Base-by-base conservation (phyloP, 1,140 invertebrate species). In the Drosophila tani region DNA sequence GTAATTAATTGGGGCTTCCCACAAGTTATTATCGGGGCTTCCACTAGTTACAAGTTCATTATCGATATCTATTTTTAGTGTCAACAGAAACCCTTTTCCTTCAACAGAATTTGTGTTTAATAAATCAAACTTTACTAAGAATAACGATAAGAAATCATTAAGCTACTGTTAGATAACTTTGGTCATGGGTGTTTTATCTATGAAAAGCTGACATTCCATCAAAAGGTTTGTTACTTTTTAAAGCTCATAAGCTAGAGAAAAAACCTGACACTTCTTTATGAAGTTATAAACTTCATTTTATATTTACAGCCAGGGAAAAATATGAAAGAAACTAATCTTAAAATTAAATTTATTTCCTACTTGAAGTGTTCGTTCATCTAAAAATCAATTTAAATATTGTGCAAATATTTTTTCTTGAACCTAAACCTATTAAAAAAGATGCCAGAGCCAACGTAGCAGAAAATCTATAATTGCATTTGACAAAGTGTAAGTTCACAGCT, bases 1-100 rank as follows among this genome's bases (percentile, higher is more conserved):
- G 11, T 41, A 76, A 75, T 67, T 66, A 46, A 76, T 27, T 50
- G 46, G 46, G 71, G 73, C 71, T 75, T 66, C 74, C 43, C 59
- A 19, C 24, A 19, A 53, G 27, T 50, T 62, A 21, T 60, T 17
- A 27, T 29, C 17, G 57, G 41, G 46, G 51, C 32, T 53, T 53
- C 29, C 3, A 8, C 9, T 29, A 11, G 8, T 9, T n/a, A n/a
- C 47, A 40, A 62, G 35, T 58, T 67, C 19, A 76, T 32, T 66
- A 51, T 41, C 50, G 12, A 53, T 12, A 24, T 35, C 19, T 76
- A 59, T 75, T 58, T 46, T 27, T 76, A 50, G 17, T 3, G 24
- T 1, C 17, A 29, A 29, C n/a, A 71, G 64, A 21, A 35, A 47
- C 51, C 14, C 29, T 38, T 40, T 32, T 8, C 0, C 24, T 3